Evolutionary conservation across 2,113 vertebrate species (phyloP).

Genomic region (Cheilinus undulatus): DNA sequence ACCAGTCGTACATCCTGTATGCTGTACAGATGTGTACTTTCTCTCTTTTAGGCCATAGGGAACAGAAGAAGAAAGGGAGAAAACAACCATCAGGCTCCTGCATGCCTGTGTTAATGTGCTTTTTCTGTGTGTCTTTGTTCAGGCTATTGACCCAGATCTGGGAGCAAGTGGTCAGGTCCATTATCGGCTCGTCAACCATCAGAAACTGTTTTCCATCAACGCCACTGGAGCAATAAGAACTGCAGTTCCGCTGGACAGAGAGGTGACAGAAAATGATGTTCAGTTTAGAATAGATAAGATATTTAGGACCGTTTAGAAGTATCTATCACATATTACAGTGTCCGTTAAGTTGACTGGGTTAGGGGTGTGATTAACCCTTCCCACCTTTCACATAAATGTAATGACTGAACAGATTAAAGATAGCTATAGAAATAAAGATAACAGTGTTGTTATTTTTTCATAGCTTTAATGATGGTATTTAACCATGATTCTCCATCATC

Average conservation of each 20-base stretch:
- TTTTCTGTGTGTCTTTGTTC: slow-evolving; percentile 14
- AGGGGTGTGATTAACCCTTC: no score
- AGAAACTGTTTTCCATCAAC: slow-evolving; percentile 91
- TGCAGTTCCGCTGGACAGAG: slow-evolving; percentile 88
- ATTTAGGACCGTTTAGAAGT: no score
- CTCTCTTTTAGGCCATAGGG: no score
- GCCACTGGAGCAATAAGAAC: slow-evolving; percentile 92
- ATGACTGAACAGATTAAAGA: not conserved
- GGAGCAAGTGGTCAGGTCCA: slow-evolving; percentile 91
- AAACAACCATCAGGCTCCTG: no score
- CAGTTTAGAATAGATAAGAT: no score
- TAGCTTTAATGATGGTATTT: not conserved
- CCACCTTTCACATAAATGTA: not conserved
- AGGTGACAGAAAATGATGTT: slow-evolving; percentile 72
- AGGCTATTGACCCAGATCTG: slow-evolving; percentile 94
- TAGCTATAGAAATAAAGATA: not conserved
- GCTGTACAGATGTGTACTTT: no score
- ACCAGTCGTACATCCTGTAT: no score
- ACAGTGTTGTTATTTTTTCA: not conserved
- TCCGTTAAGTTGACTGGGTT: no score
- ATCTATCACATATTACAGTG: no score
- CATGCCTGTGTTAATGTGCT: not conserved
- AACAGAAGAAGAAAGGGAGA: no score
- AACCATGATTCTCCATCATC: not conserved
- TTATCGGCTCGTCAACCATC: slow-evolving; percentile 91